Percentiles rank a stretch among this genome's conserved stretches.
Evolutionary conservation across 2,113 vertebrate genomes (phyloP).

Genomic region (Myotis lucifugus): DNA sequence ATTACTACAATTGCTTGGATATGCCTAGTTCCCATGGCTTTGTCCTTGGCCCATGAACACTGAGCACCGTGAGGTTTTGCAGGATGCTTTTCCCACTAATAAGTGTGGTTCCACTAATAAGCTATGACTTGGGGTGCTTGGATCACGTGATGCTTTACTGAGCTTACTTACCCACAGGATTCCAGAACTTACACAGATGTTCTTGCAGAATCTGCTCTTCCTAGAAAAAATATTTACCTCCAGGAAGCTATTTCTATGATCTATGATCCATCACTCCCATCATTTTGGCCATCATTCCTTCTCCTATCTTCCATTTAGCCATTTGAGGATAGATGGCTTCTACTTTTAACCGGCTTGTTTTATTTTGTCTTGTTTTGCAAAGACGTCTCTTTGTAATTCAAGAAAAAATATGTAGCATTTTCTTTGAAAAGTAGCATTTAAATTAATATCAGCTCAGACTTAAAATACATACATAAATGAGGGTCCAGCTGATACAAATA

Average conservation of each 20-base stretch:
- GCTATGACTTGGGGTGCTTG: neutral
- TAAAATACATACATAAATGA: conserved; percentile 18
- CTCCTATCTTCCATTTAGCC: neutral
- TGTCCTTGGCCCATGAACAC: neutral
- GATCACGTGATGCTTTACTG: neutral
- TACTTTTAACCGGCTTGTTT: neutral
- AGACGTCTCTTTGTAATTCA: neutral
- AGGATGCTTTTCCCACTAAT: neutral
- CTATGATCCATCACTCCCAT: neutral
- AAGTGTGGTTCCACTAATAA: neutral
- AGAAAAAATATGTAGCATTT: neutral
- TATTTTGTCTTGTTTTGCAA: neutral
- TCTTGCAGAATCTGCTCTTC: neutral
- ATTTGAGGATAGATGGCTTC: neutral
- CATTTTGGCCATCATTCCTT: neutral
- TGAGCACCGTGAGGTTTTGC: neutral
- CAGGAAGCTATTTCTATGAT: neutral
- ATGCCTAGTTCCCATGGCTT: neutral
- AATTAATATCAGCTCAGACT: neutral
- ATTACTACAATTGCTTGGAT: neutral
- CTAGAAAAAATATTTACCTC: neutral
- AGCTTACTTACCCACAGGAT: neutral
- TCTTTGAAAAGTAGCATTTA: neutral
- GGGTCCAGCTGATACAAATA: neutral
- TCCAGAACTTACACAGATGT: neutral